Conservation (phyloP, 2,113 vertebrate genomes). For the Vimba vimba region DNA sequence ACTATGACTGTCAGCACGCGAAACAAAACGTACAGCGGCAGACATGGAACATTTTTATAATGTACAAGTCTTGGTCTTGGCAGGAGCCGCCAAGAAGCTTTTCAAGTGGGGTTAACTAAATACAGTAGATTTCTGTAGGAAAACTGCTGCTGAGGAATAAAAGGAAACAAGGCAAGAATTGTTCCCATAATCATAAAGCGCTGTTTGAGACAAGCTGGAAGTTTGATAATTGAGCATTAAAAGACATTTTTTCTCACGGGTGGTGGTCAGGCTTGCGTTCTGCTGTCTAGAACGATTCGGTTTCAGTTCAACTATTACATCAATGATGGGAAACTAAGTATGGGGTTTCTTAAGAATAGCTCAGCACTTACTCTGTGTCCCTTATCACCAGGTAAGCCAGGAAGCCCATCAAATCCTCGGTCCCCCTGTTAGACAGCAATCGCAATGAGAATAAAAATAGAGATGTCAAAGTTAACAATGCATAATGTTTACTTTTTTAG, state of each 20-base stretch:
- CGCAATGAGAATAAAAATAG: background rate
- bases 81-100: background rate
- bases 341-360: background rate
- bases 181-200: conserved; percentile 1
- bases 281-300: conserved; percentile 6
- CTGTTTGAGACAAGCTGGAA: conserved; percentile 34
- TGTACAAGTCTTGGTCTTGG: background rate
- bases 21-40: background rate
- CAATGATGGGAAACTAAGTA: background rate
- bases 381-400: conserved; percentile 96
- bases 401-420: conserved; percentile 96
- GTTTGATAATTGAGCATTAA: conserved; percentile 15
- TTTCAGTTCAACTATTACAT: background rate
- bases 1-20: conserved; percentile 50
- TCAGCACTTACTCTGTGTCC: conserved; percentile 89
- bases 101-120: conserved; percentile 3
- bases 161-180: conserved; percentile 19
- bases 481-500: background rate
- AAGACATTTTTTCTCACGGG: background rate
- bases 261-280: conserved; percentile 10
- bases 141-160: conserved; percentile 4
- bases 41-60: conserved; percentile 16
- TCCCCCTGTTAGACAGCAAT: conserved; percentile 83
- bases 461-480: background rate
- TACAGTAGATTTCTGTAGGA: conserved; percentile 47